Base-by-base conservation (phyloP, 1,140 invertebrate genomes). In the Rhyzopertha dominica region DNA sequence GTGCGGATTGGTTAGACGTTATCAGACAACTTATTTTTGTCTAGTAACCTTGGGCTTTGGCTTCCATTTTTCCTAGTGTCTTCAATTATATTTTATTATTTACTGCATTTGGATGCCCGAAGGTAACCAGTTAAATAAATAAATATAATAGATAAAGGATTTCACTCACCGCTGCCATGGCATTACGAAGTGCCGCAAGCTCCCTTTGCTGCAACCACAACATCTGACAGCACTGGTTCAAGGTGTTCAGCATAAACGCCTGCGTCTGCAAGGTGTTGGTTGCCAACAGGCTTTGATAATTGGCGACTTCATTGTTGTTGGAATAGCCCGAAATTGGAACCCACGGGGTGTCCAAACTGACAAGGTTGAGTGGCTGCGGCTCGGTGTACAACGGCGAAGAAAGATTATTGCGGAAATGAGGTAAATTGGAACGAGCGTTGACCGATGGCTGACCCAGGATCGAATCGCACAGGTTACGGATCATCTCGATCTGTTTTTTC, bases 161-260 rank as follows among this genome's bases (percentile, higher is more conserved):
- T 9, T 12, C 12, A 41, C 57, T 51, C 56, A 69, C 66, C 48
- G 56, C 38, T 17, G 53, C 47, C 2, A 72, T 51, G 14, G 49
- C 61, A 13, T 53, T 59, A 12, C 65, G 56, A 14, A 74, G 45
- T 5, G 57, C 35, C 1, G 58, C 54, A n/a, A 74, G 42, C 48
- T 72, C 71, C 17, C 65, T 50, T 46, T 74, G 71, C 46, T 73
- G 71, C 34, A 69, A 37, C 65, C 69, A 72, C 10, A 74, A 41
- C 56, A 72, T 61, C 51, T 73, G 69, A 50, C 69, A 72, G 53
- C 72, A 73, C 36, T 73, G 70, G 47, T 66, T 72, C 13, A 74
- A 43, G 4, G 68, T 66, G 24, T 68, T 64, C 10, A 72, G 41
- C 47, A 70, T 58, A 39, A 71, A 59, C 17, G 71, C 67, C 48